Evolutionary conservation across 2,113 vertebrate species (phyloP), one percentile per base, ranked within the genome.

Genomic region (Zapus hudsonius): DNA sequence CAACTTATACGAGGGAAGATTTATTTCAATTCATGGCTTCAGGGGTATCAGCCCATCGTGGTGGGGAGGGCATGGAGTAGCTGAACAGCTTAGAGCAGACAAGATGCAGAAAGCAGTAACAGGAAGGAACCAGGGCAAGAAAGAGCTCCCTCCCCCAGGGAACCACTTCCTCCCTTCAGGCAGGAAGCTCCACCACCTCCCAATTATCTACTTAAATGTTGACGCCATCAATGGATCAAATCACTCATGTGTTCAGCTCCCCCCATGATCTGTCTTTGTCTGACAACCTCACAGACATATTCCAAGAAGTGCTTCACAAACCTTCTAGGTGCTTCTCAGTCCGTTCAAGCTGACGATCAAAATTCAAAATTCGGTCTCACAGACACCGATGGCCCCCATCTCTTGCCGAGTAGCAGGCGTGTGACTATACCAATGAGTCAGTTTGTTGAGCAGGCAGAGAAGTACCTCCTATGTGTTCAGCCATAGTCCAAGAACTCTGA

Each of bases 311-410:
- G 8, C 13, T 36, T 44, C 3, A 40, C 80, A 16, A 7, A n/a
- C 29, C 44, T 22, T 66, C 66, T 20, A 27, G 22, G 44, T 1
- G 9, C 25, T 23, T 55, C 64, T 57, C n/a, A 22, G 23, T 31
- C n/a, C 47, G 55, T 17, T 38, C 66, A 19, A 3, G 36, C 23
- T 25, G 31, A 25, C 31, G 38, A 47, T 78, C 47, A 23, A 83
- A n/a, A 66, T 83, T 47, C 66, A 23, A 83, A n/a, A 66, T 83
- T 47, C 66, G 4, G 19, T 25, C 19, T 19, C 33, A 23, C 64
- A 55, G 42, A 38, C 1, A 0, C 27, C 23, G 4, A 20, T 0
- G 7, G 1, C 7, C 36, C 6, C 36, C 44, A 29, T 7, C 0
- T 0, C 0, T 29, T 55, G 38, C 57, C 57, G 70, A 10, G 7